Evolutionary conservation across 2,888 invertebrate genomes (phyloP).

Genomic region (Thereva unica): DNA sequence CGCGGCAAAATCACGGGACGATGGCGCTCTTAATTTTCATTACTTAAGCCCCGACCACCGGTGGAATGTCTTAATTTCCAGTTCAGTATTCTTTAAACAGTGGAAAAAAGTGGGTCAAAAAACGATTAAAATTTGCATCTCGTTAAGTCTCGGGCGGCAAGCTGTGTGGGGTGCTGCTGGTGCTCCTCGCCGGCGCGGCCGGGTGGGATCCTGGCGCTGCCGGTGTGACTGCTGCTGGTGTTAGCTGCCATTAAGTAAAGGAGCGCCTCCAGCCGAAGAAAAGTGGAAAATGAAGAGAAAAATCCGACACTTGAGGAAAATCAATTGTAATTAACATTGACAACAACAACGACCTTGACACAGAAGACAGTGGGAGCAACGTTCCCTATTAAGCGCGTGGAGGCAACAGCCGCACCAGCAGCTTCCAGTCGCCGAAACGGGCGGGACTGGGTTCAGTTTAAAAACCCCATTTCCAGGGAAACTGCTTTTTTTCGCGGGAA

Average conservation of each 20-base stretch:
- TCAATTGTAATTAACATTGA: slow-evolving; percentile 44
- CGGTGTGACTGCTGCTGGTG: not conserved
- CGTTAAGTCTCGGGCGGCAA: slow-evolving; percentile 20
- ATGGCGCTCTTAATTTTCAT: no score
- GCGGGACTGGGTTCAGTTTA: slow-evolving; percentile 13
- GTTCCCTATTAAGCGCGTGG: slow-evolving; percentile 18
- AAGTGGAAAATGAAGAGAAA: slow-evolving; percentile 27
- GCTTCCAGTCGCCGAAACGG: not conserved
- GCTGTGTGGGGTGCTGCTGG: slow-evolving; percentile 17
- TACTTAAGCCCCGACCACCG: no score
- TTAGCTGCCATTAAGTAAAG: not conserved
- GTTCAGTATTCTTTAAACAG: no score
- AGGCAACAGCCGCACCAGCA: not conserved
- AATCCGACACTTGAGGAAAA: slow-evolving; percentile 32
- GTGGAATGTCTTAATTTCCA: no score
- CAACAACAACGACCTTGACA: slow-evolving; percentile 43
- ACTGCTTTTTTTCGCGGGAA: slow-evolving; percentile 36
- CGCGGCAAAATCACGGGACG: no score
- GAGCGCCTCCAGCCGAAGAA: not conserved
- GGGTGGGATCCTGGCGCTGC: not conserved
- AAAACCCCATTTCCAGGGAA: slow-evolving; percentile 26
- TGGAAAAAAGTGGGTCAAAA: slow-evolving; percentile 32
- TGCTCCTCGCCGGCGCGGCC: not conserved
- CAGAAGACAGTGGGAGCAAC: slow-evolving; percentile 32
- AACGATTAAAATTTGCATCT: slow-evolving; percentile 40